Evolutionary conservation across 2,797 vertebrate genomes (phyloP), one percentile per base, ranked within the genome.

Genomic region (Chanos chanos): DNA sequence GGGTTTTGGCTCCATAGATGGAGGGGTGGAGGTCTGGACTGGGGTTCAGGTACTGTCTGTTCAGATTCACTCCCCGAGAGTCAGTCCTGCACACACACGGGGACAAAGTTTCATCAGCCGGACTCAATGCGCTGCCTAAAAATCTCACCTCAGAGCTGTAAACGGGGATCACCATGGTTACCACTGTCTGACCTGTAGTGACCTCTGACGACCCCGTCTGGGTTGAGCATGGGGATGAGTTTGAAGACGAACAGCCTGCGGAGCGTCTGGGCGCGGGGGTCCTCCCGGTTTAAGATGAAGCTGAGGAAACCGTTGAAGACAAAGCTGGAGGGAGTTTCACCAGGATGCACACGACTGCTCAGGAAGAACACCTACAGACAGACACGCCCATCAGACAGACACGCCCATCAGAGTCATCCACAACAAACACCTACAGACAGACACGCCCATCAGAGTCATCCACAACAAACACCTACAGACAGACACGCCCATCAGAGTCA

Each of bases 141-240:
- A n/a, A n/a, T n/a, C n/a, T n/a, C n/a, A n/a, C n/a, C n/a, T n/a
- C n/a, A n/a, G n/a, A n/a, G n/a, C n/a, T n/a, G n/a, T n/a, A n/a
- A n/a, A n/a, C n/a, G n/a, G n/a, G n/a, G n/a, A n/a, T n/a, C n/a
- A n/a, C n/a, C n/a, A n/a, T n/a, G n/a, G n/a, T n/a, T n/a, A n/a
- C n/a, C 25, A 13, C 21, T 16, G 40, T 39, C 86, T 84, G 80
- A 95, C 96, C 96, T 94, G 81, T 98, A 99, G 81, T 99, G 96
- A 13, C 96, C 96, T 1, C 92, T 87, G 50, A 92, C 80, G 8
- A 99, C 96, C 1, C 96, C 96, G 0, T 99, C 96, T 0, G 96
- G 96, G 80, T 99, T 99, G 70, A 99, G 90, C 94, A 99, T 96
- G 28, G 97, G 97, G 65, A 99, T 92, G 66, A 99, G 93, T 71